Base-by-base conservation (phyloP, 2,113 vertebrate genomes). In the Antechinus stuartii region DNA sequence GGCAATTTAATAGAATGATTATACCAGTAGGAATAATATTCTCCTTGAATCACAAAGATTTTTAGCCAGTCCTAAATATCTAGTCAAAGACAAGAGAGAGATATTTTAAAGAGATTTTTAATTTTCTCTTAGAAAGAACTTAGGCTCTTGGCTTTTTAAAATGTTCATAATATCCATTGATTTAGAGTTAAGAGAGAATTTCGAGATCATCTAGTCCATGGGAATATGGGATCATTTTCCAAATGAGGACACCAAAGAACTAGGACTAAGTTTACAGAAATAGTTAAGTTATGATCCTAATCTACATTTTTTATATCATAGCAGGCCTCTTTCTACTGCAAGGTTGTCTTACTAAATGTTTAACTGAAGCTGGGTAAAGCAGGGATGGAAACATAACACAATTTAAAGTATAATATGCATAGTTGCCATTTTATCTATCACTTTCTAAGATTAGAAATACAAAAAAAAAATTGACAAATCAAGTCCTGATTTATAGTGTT, bases 1-100 rank as follows among this genome's bases (percentile, higher is more conserved):
- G 94, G 84, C 35, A 93, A 0, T 93, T 53, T 94, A 54, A 95
- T 91, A 92, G 56, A 54, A 92, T 96, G 84, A 96, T 96, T 96
- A 93, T 89, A 94, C 92, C 84, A 92, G 25, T 46, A 97, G 91
- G 92, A 35, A 68, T 91, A 95, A 91, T 93, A 35, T 96, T 94
- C 61, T 94, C 55, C 89, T 76, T 90, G 22, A 50, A 93, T 50
- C 24, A 92, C 47, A 93, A 26, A 96, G 55, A 96, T 84, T 91
- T 46, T 92, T 47, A 90, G 90, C 47, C 46, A 50, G 47, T 1
- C 49, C 93, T 27, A 94, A 76, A 93, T 93, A 95, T 94, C 23
- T 57, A 93, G 84, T 89, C 93, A 95, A 94, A 92, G 30, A 91
- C 46, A 93, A 89, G 23, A 30, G 6, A 89, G 57, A 27, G 90